A percentile compares a stretch with the other conserved stretches of the same genome.
These are phyloP conservation scores for Fregetta grallaria DNA, from an alignment of 2,113 vertebrate species.

Conservation along the genomic window DNA sequence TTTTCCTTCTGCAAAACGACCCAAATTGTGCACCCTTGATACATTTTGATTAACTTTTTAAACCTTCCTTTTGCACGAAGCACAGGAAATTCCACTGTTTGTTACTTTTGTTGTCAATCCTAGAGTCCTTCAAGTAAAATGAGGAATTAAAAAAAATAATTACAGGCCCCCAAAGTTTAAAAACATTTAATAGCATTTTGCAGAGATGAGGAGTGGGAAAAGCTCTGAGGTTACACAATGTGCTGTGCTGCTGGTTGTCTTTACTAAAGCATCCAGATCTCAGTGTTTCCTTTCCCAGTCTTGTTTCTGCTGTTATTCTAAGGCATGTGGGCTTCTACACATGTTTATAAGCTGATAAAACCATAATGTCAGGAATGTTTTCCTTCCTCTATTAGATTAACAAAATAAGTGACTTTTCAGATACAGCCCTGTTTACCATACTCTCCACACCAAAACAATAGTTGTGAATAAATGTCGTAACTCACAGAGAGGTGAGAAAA, in stretches of 20 bases:
- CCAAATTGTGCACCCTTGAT: background rate
- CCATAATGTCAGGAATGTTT: constrained; percentile 54
- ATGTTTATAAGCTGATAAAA: constrained; percentile 64
- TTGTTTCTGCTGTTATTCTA: constrained; percentile 53
- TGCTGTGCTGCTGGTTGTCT: constrained; percentile 8
- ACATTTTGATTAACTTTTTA: background rate
- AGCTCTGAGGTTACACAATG: background rate
- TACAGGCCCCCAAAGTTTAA: background rate
- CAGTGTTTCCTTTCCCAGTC: constrained; percentile 35
- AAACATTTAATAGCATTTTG: background rate
- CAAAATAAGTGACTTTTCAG: constrained; percentile 30
- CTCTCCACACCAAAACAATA: background rate
- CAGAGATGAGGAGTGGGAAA: background rate
- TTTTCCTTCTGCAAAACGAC: background rate
- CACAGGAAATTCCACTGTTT: background rate
- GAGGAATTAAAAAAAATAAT: background rate
- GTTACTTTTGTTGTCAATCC: background rate
- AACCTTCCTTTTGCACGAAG: background rate
- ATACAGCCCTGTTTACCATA: background rate
- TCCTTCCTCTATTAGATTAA: constrained; percentile 31
- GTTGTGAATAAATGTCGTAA: background rate
- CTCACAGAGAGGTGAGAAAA: background rate
- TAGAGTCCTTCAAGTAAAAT: background rate
- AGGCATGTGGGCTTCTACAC: constrained; percentile 13
- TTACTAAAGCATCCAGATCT: constrained; percentile 24